Conservation (phyloP, 2,888 invertebrate species). For the Rhingia rostrata region DNA sequence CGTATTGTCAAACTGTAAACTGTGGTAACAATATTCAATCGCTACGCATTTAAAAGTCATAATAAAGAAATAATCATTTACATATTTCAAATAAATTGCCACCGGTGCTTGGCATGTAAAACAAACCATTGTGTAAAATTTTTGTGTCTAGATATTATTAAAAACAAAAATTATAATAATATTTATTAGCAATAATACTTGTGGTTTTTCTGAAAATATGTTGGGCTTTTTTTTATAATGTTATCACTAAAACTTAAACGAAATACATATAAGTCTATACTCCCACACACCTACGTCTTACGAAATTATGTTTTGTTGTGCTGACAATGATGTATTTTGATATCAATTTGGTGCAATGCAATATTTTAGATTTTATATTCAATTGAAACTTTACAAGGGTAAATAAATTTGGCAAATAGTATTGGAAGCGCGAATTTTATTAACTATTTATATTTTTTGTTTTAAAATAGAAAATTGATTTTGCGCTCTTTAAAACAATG, state of each 20-base stretch:
- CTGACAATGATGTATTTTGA: constrained; percentile 60
- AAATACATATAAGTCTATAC: constrained; percentile 30
- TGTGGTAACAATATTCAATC: neutral
- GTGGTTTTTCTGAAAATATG: neutral
- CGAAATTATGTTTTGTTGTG: constrained; percentile 30
- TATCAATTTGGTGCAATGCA: constrained; percentile 70
- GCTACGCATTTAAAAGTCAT: too few relatives aligned
- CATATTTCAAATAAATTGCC: too few relatives aligned
- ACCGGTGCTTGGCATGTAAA: neutral
- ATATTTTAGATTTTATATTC: constrained; percentile 38
- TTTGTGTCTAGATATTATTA: neutral
- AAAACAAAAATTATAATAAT: constrained; percentile 5
- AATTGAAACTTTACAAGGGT: constrained; percentile 61
- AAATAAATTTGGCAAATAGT: constrained; percentile 82
- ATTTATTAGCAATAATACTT: neutral
- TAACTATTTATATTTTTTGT: constrained; percentile 42
- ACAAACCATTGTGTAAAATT: neutral
- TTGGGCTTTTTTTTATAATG: constrained; percentile 5
- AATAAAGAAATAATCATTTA: too few relatives aligned
- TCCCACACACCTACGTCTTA: constrained; percentile 38
- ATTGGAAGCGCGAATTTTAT: constrained; percentile 82
- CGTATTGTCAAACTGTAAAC: neutral
- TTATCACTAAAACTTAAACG: constrained; percentile 5
- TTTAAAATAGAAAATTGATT: constrained; percentile 68
- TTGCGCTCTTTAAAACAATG: constrained; percentile 74